Percentiles rank a stretch among this genome's conserved stretches.
Evolutionary conservation across 2,888 invertebrate species (phyloP).

Genomic region (Ferdinandea cuprea): DNA sequence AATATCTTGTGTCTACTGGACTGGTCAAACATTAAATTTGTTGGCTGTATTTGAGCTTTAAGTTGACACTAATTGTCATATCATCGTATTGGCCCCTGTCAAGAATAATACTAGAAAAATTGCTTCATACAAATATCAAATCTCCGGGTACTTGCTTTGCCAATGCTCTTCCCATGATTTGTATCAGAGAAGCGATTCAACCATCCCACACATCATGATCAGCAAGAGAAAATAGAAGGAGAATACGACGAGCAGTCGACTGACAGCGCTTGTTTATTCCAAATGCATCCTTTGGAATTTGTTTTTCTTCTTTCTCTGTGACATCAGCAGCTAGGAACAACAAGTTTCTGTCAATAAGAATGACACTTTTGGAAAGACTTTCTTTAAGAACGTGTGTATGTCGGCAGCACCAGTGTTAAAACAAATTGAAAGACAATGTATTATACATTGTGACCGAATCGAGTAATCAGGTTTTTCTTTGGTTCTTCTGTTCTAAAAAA

Average conservation of each 20-base stretch:
- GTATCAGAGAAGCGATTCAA: background rate
- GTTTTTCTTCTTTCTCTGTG: background rate
- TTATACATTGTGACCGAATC: background rate
- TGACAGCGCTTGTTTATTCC: background rate
- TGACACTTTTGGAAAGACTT: background rate
- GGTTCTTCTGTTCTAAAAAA: no score
- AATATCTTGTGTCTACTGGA: no score
- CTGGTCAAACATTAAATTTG: no score
- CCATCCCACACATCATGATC: background rate
- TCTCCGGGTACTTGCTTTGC: no score
- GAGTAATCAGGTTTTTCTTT: no score
- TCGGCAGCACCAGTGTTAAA: background rate
- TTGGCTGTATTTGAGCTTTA: no score
- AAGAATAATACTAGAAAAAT: no score
- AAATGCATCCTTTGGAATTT: background rate
- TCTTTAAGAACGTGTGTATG: background rate
- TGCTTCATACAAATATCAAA: no score
- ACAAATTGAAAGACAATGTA: slow-evolving; percentile 8
- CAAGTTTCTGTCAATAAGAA: slow-evolving; percentile 14
- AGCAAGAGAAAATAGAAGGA: background rate
- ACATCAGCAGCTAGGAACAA: background rate
- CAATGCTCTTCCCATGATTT: no score
- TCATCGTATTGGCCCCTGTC: no score
- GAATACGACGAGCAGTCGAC: background rate
- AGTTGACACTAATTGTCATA: no score